phyloP scores from a whole-genome alignment of 2,113 vertebrate species.

The Gyps fulvus region DNA sequence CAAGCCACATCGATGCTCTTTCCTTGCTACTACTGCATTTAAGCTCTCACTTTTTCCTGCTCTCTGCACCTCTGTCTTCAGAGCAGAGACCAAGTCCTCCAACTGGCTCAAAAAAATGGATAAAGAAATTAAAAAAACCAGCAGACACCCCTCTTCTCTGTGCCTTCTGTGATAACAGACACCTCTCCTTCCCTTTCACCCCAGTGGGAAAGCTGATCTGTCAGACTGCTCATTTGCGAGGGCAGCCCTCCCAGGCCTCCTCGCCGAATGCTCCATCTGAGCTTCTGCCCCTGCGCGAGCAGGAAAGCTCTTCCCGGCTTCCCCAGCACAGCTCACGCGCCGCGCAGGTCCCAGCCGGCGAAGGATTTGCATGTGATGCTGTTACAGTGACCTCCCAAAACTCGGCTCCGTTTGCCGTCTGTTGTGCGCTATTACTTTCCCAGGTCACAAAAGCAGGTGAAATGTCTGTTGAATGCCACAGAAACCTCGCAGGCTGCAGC shows the following conservation, averaged over 20 bases:
- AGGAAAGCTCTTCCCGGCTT: not conserved
- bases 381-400: not conserved
- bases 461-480: not conserved
- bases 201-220: not conserved
- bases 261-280: not conserved
- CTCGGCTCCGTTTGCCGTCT: not conserved
- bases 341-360: not conserved
- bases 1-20: not conserved
- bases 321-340: not conserved
- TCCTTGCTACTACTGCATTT: not conserved
- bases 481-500: not conserved
- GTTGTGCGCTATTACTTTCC: not conserved
- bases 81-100: not conserved
- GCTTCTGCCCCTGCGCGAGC: not conserved
- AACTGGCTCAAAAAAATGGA: not conserved
- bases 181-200: not conserved
- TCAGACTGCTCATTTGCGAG: not conserved
- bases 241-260: not conserved
- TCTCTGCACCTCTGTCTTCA: not conserved
- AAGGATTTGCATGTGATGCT: not conserved
- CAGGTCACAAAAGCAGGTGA: not conserved
- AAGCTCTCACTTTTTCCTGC: not conserved
- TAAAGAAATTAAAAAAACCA: not conserved
- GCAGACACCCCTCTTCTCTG: not conserved
- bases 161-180: not conserved